Percentiles rank a stretch among this genome's conserved stretches.
phyloP scores from a whole-genome alignment of 2,888 invertebrate species.

The Cheilosia soror region DNA sequence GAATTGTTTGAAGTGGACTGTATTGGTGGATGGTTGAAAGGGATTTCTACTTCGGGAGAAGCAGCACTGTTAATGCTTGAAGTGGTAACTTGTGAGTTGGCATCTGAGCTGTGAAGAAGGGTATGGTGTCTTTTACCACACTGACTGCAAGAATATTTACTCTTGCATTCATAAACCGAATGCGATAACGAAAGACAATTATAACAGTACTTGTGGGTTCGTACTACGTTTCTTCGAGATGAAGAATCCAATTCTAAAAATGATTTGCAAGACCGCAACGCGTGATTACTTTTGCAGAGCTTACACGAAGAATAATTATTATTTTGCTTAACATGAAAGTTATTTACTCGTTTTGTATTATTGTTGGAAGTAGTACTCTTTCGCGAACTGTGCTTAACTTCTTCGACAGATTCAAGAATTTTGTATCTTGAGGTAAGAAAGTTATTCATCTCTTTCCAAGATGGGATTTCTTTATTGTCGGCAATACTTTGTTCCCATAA shows the following conservation, averaged over 20 bases:
- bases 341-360: constrained; percentile 8
- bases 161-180: constrained; percentile 30
- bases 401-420: constrained; percentile 26
- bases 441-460: not conserved
- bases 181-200: constrained; percentile 31
- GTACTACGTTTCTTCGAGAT: constrained; percentile 8
- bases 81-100: not conserved
- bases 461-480: not conserved
- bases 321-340: constrained; percentile 3
- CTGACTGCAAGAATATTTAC: constrained; percentile 23
- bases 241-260: constrained; percentile 17
- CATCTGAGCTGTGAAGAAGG: constrained; percentile 10
- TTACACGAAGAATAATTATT: constrained; percentile 13
- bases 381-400: constrained; percentile 6
- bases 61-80: no score
- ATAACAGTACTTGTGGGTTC: constrained; percentile 23
- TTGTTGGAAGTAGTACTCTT: not conserved
- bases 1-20: constrained; percentile 2
- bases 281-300: constrained; percentile 18
- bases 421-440: constrained; percentile 11
- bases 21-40: not conserved
- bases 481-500: not conserved
- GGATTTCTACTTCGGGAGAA: not conserved
- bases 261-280: constrained; percentile 19
- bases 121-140: constrained; percentile 30